Evolutionary conservation across 2,888 invertebrate genomes (phyloP), one percentile per base, ranked within the genome.

Genomic region (Alloplasta piceator): DNA sequence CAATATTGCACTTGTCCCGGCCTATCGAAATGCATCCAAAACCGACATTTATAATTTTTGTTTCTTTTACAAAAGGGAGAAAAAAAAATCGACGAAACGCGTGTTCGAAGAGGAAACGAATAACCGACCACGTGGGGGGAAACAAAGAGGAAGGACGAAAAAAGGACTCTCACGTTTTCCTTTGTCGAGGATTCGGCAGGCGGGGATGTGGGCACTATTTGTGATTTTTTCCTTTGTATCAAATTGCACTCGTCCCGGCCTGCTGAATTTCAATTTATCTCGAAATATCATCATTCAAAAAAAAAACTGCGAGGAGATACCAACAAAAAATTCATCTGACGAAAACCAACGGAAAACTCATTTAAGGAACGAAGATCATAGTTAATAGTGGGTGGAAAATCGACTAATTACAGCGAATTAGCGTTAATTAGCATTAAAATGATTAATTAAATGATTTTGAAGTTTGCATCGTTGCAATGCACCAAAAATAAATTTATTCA

Each of bases 1-100:
- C 88, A 92, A 92, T 92, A 92, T 92, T 92, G 92, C 92, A 92
- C 92, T 92, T 91, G 92, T 92, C 92, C 92, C 92, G 92, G 92
- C 92, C 92, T 92, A 92, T 92, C 92, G 87, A 84, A 89, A 89
- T 92, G 92, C 92, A 91, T 85, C 78, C 78, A 85, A 86, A 26
- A 82, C 26, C 84, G 68, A 78, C 85, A 56, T 6, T 78, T 60
- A 66, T 26, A 10, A 41, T 48, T 43, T 60, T n/a, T 39, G n/a
- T 36, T 64, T 58, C 39, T 41, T 50, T n/a, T n/a, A n/a, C n/a
- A n/a, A n/a, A n/a, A 14, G 0, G 41, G 6, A 10, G 16, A 43
- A 16, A 16, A 26, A n/a, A n/a, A n/a, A n/a, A n/a, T n/a, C n/a
- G n/a, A n/a, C n/a, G 7, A 48, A 14, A 10, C 3, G n/a, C 7